Conservation (phyloP, 2,113 vertebrate species). For the Brienomyrus brachyistius region DNA sequence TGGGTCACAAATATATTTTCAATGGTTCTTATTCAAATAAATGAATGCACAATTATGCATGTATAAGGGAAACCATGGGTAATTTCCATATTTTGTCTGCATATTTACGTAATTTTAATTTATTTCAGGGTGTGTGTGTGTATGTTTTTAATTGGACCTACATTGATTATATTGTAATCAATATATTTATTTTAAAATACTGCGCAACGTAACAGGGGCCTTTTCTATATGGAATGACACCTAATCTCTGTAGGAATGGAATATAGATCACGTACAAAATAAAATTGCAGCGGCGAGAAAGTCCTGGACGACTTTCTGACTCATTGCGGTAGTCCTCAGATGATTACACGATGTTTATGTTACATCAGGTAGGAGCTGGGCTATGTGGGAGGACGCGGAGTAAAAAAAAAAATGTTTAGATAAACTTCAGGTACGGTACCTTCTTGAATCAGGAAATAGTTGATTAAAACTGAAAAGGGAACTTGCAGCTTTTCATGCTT, state of each 20-base stretch:
- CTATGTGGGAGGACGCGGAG: slow-evolving; percentile 42
- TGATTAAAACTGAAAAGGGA: slow-evolving; percentile 83
- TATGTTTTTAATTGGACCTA: neutral
- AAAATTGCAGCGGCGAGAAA: neutral
- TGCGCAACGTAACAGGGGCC: no score
- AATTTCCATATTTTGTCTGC: neutral
- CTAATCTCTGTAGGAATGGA: neutral
- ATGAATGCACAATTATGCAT: neutral
- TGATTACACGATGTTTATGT: slow-evolving; percentile 54
- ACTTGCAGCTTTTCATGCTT: slow-evolving; percentile 76
- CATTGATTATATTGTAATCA: neutral
- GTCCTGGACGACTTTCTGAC: slow-evolving; percentile 29
- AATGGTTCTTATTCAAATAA: neutral
- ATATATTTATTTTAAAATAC: neutral
- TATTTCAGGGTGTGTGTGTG: neutral
- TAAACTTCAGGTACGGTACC: slow-evolving; percentile 39
- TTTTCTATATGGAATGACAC: neutral
- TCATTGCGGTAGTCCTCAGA: slow-evolving; percentile 42
- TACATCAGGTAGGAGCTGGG: slow-evolving; percentile 40
- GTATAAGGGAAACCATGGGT: neutral
- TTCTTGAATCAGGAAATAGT: slow-evolving; percentile 26
- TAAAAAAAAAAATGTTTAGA: slow-evolving; percentile 56
- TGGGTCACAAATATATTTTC: neutral
- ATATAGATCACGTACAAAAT: neutral
- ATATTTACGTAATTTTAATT: neutral